phyloP scores from a whole-genome alignment of 1,140 invertebrate species.

The Andrena cerasifolii region DNA sequence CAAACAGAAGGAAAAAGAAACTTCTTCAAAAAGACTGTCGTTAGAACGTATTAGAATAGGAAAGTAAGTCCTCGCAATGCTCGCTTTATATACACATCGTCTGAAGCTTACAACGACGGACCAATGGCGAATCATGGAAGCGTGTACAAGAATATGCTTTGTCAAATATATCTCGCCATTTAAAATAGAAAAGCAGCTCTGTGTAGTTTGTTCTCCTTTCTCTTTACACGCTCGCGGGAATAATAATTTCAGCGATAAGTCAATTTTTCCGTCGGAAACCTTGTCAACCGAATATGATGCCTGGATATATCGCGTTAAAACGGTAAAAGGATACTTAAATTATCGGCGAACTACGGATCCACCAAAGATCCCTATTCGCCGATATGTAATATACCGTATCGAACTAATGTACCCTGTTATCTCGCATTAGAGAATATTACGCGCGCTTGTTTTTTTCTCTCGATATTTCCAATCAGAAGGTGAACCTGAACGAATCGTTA shows the following conservation, averaged over 20 bases:
- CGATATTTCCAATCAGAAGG: background rate
- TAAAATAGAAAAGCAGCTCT: constrained; percentile 54
- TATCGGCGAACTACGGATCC: constrained; percentile 8
- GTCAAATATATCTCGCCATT: constrained; percentile 53
- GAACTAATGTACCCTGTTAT: constrained; percentile 60
- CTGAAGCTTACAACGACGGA: constrained; percentile 20
- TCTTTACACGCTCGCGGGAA: background rate
- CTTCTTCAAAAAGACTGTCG: background rate
- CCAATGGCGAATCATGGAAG: constrained; percentile 42
- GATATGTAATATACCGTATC: constrained; percentile 20
- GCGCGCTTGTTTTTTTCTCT: constrained; percentile 5
- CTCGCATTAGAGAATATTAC: constrained; percentile 16
- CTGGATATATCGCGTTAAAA: constrained; percentile 2
- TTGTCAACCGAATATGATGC: constrained; percentile 30
- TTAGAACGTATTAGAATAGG: constrained; percentile 25
- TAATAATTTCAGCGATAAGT: constrained; percentile 18
- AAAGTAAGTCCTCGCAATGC: constrained; percentile 23
- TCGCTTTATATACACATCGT: constrained; percentile 33
- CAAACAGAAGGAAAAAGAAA: background rate
- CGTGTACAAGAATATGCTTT: constrained; percentile 54
- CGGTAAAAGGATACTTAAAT: background rate
- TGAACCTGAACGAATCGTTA: background rate
- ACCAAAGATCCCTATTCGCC: constrained; percentile 7
- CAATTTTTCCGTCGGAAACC: background rate
- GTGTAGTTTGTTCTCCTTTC: constrained; percentile 11